Percentiles rank a stretch among this genome's conserved stretches.
These are phyloP conservation scores for Prenolepis imparis DNA, from an alignment of 2,888 invertebrate genomes.

Conservation along the genomic window DNA sequence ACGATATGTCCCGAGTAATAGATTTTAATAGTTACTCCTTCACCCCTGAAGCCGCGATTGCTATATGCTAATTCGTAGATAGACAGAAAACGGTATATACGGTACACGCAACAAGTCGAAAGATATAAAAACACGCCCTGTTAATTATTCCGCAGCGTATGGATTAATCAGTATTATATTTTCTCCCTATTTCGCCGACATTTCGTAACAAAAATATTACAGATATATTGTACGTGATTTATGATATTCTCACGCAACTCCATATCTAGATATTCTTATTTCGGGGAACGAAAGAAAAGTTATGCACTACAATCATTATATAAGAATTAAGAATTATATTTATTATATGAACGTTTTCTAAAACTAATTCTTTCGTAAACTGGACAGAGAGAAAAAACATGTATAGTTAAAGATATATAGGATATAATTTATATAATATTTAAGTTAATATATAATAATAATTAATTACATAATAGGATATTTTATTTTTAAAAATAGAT, in stretches of 20 bases:
- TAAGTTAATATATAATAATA: no score
- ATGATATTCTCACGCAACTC: background rate
- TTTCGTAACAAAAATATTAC: background rate
- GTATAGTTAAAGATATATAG: no score
- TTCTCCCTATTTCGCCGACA: background rate
- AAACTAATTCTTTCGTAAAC: background rate
- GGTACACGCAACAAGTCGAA: slow-evolving; percentile 70
- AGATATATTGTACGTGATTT: background rate
- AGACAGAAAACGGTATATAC: slow-evolving; percentile 58
- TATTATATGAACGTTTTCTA: background rate
- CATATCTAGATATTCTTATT: background rate
- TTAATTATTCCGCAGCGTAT: background rate
- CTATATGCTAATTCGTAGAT: background rate
- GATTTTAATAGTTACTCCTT: background rate
- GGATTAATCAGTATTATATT: background rate
- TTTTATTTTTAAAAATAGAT: slow-evolving; percentile 10
- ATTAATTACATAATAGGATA: no score
- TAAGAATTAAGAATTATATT: background rate
- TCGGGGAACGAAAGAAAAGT: background rate
- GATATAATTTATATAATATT: background rate
- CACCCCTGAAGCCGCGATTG: background rate
- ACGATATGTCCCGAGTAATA: background rate
- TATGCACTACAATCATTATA: background rate
- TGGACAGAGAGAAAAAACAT: background rate
- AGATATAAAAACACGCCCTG: background rate